phyloP scores from a whole-genome alignment of 2,113 vertebrate species.

The Rhinolophus sinicus region DNA sequence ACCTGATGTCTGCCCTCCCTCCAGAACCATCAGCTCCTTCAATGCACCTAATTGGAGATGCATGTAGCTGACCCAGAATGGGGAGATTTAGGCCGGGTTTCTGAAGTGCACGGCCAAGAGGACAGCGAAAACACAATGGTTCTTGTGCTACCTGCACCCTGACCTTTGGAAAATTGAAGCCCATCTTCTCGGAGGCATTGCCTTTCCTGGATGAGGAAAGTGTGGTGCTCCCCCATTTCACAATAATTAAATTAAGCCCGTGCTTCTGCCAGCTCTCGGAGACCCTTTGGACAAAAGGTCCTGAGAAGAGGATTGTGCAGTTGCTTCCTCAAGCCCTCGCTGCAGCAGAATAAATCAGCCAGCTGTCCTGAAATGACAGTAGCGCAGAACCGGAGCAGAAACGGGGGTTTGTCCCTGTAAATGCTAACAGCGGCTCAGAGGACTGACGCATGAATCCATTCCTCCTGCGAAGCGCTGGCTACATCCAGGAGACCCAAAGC shows the following conservation, averaged over 20 bases:
- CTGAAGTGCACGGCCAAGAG: background rate
- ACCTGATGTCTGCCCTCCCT: background rate
- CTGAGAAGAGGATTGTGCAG: background rate
- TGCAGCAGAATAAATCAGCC: background rate
- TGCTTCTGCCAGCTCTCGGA: background rate
- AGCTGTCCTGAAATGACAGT: background rate
- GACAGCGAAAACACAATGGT: background rate
- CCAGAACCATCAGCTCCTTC: background rate
- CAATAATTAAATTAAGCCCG: background rate
- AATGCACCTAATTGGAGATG: background rate
- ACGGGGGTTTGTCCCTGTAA: too few species aligned
- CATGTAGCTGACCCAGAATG: too few species aligned
- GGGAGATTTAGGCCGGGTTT: background rate
- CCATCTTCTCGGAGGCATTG: background rate
- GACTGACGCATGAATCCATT: too few species aligned
- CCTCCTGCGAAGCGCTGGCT: too few species aligned
- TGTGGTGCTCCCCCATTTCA: background rate
- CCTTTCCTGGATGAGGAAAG: background rate
- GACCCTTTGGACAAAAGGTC: background rate
- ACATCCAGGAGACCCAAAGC: too few species aligned
- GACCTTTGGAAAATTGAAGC: background rate
- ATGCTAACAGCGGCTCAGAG: too few species aligned
- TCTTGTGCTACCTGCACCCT: background rate
- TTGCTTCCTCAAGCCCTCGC: background rate
- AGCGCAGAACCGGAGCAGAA: too few species aligned